Evolutionary conservation across 2,113 vertebrate genomes (phyloP), one percentile per base, ranked within the genome.

Genomic region (Phoenicopterus ruber): DNA sequence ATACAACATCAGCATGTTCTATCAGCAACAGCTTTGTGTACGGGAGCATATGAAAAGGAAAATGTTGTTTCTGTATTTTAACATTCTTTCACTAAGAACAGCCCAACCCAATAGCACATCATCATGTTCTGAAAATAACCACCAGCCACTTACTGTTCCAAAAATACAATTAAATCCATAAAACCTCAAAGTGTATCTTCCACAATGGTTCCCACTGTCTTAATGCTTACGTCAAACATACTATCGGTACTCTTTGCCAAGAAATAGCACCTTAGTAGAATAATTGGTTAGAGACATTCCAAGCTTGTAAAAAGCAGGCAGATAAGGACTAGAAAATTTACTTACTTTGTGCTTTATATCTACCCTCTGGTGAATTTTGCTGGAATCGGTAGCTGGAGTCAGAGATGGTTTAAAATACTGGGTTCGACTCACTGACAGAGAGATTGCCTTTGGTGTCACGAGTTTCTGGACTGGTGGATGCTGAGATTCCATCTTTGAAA

Each of bases 321-420:
- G 89, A 90, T 49, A 90, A 93, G 20, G 36, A 80, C 42, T 40
- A 46, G 84, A 88, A 83, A 59, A 44, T 50, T 34, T 85, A 98
- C 98, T 98, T 95, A 98, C 98, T 90, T 93, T 98, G 93, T 97
- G 96, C 80, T 97, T 98, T 95, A 46, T 86, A 86, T 98, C 98
- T 94, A 95, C 94, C 96, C 98, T 98, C 95, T 98, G 98, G 95
- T 97, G 93, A 90, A 96, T 94, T 96, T 97, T 98, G 91, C 95
- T 98, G 82, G 97, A 89, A 91, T 98, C 97, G 93, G 98, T 97
- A 93, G 98, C 97, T 44, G 99, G 98, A 73, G 98, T 98, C 70
- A 99, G 97, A 84, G 99, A 99, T 6, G 99, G 99, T 96, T 99
- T 99, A 97, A 99, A 99, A 97, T 99, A 99, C 47, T 98, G 97